Evolutionary conservation across 2,797 vertebrate species (phyloP).

Genomic region (Coccyzus lansbergi): DNA sequence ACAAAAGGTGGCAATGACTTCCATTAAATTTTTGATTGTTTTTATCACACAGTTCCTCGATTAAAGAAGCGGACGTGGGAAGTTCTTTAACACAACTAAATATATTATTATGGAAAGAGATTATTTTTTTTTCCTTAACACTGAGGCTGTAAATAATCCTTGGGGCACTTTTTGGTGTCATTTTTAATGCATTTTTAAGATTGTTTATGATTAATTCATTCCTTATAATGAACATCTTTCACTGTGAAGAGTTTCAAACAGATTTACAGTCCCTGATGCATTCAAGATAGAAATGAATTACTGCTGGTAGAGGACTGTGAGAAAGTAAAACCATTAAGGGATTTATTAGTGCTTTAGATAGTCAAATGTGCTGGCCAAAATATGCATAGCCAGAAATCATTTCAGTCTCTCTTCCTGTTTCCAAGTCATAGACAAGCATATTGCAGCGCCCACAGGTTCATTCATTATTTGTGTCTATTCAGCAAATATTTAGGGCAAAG

Average conservation of each 20-base stretch:
- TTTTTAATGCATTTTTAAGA: constrained; percentile 42
- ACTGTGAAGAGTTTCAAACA: constrained; percentile 15
- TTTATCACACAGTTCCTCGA: neutral
- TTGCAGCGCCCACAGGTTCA: constrained; percentile 7
- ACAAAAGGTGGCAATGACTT: neutral
- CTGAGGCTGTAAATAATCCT: neutral
- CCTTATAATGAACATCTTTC: neutral
- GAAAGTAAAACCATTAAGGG: constrained; percentile 19
- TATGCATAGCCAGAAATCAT: neutral
- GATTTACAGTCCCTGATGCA: constrained; percentile 20
- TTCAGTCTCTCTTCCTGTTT: neutral
- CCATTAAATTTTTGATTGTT: neutral
- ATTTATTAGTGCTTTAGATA: constrained; percentile 39
- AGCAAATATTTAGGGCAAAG: neutral
- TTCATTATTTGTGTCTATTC: neutral
- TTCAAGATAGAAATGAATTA: constrained; percentile 40
- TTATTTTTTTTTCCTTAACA: neutral
- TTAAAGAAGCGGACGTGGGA: neutral
- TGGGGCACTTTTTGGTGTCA: neutral
- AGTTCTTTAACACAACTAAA: neutral
- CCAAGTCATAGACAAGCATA: neutral
- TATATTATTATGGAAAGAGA: neutral
- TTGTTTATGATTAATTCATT: neutral
- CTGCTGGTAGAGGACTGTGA: neutral
- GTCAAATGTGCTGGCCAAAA: constrained; percentile 13